A percentile compares a stretch with the other conserved stretches of the same genome.
These are phyloP conservation scores for Oceanodroma tethys DNA, from an alignment of 2,113 vertebrate species.

Conservation along the genomic window DNA sequence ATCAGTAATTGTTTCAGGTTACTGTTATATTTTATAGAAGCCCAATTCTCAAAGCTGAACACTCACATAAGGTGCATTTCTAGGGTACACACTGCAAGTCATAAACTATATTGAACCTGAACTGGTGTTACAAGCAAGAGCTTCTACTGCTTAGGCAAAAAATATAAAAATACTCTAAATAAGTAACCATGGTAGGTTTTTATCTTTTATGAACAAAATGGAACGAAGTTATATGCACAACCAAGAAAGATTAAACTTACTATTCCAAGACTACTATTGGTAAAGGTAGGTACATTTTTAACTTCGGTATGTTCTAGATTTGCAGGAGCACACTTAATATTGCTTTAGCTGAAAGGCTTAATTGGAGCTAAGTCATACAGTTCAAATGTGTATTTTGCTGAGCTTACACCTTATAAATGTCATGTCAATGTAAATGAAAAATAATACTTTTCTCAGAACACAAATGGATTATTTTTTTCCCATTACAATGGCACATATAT, in stretches of 20 bases:
- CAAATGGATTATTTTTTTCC: neutral
- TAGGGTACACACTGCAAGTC: neutral
- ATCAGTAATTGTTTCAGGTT: neutral
- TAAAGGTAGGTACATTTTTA: neutral
- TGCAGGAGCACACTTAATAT: neutral
- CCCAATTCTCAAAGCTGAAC: neutral
- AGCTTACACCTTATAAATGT: neutral
- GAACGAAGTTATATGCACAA: neutral
- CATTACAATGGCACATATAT: neutral
- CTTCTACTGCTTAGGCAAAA: neutral
- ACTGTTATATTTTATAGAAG: neutral
- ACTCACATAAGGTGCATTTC: neutral
- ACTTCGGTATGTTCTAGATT: neutral
- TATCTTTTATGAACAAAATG: neutral
- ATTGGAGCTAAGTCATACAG: neutral
- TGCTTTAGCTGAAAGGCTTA: neutral
- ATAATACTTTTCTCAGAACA: neutral
- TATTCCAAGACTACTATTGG: neutral
- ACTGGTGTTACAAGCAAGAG: neutral
- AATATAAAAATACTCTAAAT: neutral
- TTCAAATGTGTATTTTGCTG: neutral
- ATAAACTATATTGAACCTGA: neutral
- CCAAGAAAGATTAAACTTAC: neutral
- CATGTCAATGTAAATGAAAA: neutral
- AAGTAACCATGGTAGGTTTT: neutral